Evolutionary conservation across 2,888 invertebrate genomes (phyloP), one percentile per base, ranked within the genome.

Genomic region (Euplexia lucipara): DNA sequence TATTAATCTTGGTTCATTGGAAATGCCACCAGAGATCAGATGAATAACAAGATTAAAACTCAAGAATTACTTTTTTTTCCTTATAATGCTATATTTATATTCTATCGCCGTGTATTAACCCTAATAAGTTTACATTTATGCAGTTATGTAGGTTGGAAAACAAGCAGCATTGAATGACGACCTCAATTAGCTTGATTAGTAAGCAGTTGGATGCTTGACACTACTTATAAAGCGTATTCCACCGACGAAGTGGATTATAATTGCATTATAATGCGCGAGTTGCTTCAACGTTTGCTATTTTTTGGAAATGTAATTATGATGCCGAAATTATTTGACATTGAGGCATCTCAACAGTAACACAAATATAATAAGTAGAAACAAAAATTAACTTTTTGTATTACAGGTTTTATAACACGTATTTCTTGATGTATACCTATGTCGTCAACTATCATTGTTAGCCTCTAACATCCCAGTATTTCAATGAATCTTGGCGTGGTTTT

Each of bases 131-230:
- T 58, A 63, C 45, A 61, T 72, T 52, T 53, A 75, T 62, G 61
- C 48, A 75, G 48, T 64, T 68, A 68, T 59, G 52, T 64, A 68
- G 61, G 52, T 64, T 66, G 35, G 45, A 42, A 56, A 56, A 42
- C 66, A 26, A 22, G 42, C 65, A 70, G 41, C 56, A 57, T 47
- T 75, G 49, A 57, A 58, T 44, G 32, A 14, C 59, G 79, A 72
- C 69, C 70, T 71, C 67, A 80, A 75, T 66, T 73, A 71, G 65
- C 58, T 70, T 57, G 49, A 80, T 76, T 75, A 62, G 75, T 69
- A 66, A 60, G 49, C 57, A 58, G 57, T 66, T 58, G 62, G 48
- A 22, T 54, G 52, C 51, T 59, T 70, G 66, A 63, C 52, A 60
- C 41, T 62, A 49, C 53, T 26, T 53, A 60, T 60, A 51, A 73